Evolutionary conservation across 2,797 vertebrate genomes (phyloP), one percentile per base, ranked within the genome.

Genomic region (Naso thynnoides): DNA sequence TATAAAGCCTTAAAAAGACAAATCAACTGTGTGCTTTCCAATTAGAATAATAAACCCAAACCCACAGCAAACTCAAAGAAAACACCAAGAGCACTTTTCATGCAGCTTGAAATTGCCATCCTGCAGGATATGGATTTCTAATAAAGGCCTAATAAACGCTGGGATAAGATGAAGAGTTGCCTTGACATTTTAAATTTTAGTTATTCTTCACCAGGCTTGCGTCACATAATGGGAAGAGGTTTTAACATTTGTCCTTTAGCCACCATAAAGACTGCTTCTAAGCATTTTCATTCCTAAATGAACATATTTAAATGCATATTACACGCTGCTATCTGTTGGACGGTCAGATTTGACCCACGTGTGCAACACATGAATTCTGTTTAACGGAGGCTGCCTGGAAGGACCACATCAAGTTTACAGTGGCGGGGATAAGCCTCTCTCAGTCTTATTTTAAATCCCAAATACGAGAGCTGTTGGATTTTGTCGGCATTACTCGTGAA

Each of bases 181-280:
- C 38, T 56, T 82, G 78, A 81, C 82, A 82, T 86, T 87, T 85
- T 8, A 45, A 52, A 65, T 65, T 69, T 59, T 31, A 67, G 59
- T 49, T 66, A 74, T 78, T 84, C 44, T 49, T 80, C 63, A 45
- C 39, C 45, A 31, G 39, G 11, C 67, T 52, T 47, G 18, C 55
- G 18, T 73, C 27, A 60, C 41, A 66, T 70, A 68, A 81, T 50
- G 36, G 44, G 29, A 18, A 50, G 38, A 55, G 73, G 64, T 65
- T 84, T 82, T 61, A 78, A 66, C 66, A 77, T 69, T 44, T 77
- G 60, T 81, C 66, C 56, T 81, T 66, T 59, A 62, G 54, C 45
- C 47, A 38, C 36, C 36, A 50, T 75, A 70, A 81, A 75, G 41
- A 38, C 33, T 19, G 19, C 58, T 48, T 36, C 65, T 68, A 76